A percentile compares a stretch with the other conserved stretches of the same genome.
Evolutionary conservation across 2,113 vertebrate genomes (phyloP).

Genomic region (Herpetotheres cachinnans): DNA sequence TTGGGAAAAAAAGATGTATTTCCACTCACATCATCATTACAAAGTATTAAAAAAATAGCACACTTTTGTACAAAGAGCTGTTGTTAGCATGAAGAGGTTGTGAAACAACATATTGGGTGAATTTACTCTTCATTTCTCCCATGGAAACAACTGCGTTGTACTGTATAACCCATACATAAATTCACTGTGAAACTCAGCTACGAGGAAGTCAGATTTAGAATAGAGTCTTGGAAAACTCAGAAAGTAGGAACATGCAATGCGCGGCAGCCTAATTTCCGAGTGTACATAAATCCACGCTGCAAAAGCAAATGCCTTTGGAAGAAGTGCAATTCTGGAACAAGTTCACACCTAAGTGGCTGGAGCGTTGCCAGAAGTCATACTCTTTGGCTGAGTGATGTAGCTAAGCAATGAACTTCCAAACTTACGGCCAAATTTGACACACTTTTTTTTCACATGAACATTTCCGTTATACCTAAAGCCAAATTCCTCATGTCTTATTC

Average conservation of each 20-base stretch:
- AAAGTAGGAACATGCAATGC: not conserved
- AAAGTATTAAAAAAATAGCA: not conserved
- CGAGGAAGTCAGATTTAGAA: not conserved
- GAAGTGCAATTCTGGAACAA: not conserved
- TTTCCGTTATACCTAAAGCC: not conserved
- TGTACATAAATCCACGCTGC: not conserved
- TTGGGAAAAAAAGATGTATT: not conserved
- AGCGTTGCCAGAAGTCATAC: not conserved
- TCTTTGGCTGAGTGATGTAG: not conserved
- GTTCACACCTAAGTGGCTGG: not conserved
- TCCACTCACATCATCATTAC: not conserved
- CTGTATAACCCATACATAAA: not conserved
- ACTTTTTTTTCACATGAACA: not conserved
- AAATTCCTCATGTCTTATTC: accelerated
- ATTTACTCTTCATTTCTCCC: not conserved
- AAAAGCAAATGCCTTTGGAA: not conserved
- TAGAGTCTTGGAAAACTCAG: not conserved
- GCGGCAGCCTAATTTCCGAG: not conserved
- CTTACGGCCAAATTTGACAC: not conserved
- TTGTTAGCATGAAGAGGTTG: not conserved
- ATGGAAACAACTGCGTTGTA: not conserved
- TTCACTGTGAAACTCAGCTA: not conserved
- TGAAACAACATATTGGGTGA: not conserved
- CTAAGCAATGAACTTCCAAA: not conserved
- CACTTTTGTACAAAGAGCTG: not conserved